Conservation (phyloP, 2,113 vertebrate genomes). For the Caranx ignobilis region DNA sequence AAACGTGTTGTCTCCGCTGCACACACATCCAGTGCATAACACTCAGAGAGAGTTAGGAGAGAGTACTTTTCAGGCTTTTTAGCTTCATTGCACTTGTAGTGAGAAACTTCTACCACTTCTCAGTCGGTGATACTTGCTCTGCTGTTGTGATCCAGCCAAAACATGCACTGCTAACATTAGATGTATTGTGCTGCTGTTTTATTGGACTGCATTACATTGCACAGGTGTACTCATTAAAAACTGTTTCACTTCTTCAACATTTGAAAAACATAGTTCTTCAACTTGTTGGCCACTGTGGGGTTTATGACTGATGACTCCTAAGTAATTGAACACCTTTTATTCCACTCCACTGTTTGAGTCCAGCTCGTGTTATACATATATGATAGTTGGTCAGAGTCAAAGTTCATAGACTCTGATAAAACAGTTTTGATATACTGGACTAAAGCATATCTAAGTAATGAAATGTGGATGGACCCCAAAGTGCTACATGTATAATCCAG, state of each 20-base stretch:
- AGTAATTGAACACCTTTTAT: background rate
- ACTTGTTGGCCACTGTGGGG: background rate
- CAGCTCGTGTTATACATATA: background rate
- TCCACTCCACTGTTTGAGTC: background rate
- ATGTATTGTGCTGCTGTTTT: background rate
- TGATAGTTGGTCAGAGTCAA: background rate
- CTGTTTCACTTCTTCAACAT: too few species aligned
- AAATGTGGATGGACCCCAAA: background rate
- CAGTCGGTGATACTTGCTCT: too few species aligned
- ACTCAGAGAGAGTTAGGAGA: too few species aligned
- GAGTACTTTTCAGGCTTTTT: too few species aligned
- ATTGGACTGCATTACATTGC: too few species aligned
- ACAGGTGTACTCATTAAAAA: background rate
- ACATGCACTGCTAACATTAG: background rate
- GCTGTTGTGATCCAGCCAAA: too few species aligned
- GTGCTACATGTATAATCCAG: background rate
- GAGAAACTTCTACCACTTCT: too few species aligned
- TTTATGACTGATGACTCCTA: background rate
- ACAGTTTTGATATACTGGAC: background rate
- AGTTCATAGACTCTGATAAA: conserved; percentile 5
- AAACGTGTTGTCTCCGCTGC: too few species aligned
- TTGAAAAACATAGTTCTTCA: too few species aligned
- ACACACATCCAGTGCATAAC: too few species aligned
- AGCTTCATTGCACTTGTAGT: too few species aligned
- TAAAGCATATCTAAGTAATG: background rate